Evolutionary conservation across 2,113 vertebrate species (phyloP).

Genomic region (Eubucco bourcierii): DNA sequence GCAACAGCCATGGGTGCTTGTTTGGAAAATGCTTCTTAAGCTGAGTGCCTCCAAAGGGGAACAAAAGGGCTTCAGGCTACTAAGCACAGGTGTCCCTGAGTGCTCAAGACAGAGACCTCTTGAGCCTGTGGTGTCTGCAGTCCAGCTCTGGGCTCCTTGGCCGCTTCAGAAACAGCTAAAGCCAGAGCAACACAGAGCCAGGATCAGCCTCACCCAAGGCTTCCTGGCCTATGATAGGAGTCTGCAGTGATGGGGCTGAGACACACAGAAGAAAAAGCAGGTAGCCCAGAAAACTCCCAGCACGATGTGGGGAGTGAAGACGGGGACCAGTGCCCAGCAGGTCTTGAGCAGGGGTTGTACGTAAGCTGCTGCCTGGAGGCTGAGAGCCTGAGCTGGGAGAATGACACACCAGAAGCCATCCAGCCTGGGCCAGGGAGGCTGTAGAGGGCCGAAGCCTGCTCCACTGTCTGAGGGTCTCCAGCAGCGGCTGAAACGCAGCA

Average conservation of each 20-base stretch:
- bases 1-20: background rate
- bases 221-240: accelerated
- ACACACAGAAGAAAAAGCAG: background rate
- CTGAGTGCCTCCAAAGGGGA: background rate
- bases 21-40: background rate
- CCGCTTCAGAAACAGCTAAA: background rate
- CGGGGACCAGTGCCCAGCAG: background rate
- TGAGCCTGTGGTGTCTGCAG: background rate
- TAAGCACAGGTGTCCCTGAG: background rate
- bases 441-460: background rate
- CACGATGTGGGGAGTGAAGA: background rate
- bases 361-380: background rate
- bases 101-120: background rate
- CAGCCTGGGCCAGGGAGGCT: background rate
- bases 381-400: background rate
- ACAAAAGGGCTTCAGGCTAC: background rate
- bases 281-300: background rate
- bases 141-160: background rate
- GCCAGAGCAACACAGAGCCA: background rate
- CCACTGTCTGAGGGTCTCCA: background rate
- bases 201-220: background rate
- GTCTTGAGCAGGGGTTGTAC: background rate
- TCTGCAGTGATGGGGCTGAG: background rate
- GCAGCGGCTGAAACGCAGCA: background rate
- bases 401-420: background rate